Evolutionary conservation across 37 sponge, comb jelly and placozoan genomes (phyloP).

Genomic region (Chondrilla cf. caribensis): DNA sequence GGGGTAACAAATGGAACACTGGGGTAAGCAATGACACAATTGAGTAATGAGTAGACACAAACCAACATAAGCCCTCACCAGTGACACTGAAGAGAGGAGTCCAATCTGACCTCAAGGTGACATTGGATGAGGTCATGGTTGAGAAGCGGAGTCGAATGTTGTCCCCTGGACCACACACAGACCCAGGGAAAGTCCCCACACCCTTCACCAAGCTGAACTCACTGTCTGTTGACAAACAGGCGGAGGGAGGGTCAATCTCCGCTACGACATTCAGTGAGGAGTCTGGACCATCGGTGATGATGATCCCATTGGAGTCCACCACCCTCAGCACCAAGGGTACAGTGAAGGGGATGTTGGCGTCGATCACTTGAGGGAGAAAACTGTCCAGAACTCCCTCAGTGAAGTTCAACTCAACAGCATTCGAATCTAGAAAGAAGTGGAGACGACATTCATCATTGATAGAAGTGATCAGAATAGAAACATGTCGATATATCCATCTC

Average conservation of each 20-base stretch:
- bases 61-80: neutral
- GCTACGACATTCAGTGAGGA: constrained; percentile 21
- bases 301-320: constrained; percentile 12
- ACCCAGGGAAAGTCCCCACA: constrained; percentile 38
- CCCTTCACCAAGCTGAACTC: constrained; percentile 6
- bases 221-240: constrained; percentile 55
- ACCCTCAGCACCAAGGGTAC: constrained; percentile 25
- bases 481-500: neutral
- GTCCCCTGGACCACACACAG: constrained; percentile 27
- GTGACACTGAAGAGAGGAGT: constrained; percentile 31
- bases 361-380: neutral
- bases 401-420: neutral
- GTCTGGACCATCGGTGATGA: constrained; percentile 57
- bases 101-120: neutral
- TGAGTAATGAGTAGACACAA: neutral
- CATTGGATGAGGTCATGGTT: neutral
- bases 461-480: too few relatives aligned
- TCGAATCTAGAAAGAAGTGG: neutral
- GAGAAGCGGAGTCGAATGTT: constrained; percentile 31
- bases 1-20: too few relatives aligned
- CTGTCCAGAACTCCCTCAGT: constrained; percentile 4
- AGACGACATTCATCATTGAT: too few relatives aligned
- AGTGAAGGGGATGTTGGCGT: constrained; percentile 49
- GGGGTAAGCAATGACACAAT: too few relatives aligned
- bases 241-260: constrained; percentile 18